Conservation (phyloP, 2,113 vertebrate genomes). For the Reinhardtius hippoglossoides region DNA sequence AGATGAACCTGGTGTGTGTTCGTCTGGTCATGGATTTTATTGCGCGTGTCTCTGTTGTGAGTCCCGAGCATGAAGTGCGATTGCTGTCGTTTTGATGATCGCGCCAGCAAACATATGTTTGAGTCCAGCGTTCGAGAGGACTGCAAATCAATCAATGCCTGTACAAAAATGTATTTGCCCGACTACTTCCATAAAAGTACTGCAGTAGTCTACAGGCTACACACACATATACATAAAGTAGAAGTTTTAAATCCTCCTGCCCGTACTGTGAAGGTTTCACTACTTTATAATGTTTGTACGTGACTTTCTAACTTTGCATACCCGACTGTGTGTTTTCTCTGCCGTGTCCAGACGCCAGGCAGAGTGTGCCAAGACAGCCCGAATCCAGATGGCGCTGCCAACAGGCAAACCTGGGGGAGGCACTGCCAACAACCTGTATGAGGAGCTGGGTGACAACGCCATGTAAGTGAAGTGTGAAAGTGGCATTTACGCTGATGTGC, state of each 20-base stretch:
- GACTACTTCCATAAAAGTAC: no score
- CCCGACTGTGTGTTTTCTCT: slow-evolving; percentile 11
- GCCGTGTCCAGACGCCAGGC: slow-evolving; percentile 88
- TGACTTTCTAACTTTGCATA: slow-evolving; percentile 18
- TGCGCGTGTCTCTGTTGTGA: no score
- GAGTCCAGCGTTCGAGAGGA: no score
- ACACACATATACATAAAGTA: no score
- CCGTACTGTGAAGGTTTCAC: neutral
- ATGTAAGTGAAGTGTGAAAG: slow-evolving; percentile 88
- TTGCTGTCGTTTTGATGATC: no score
- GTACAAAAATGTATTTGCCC: no score
- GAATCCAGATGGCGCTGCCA: slow-evolving; percentile 94
- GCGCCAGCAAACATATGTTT: no score
- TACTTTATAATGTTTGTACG: slow-evolving; percentile 5
- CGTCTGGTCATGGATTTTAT: no score
- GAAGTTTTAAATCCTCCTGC: neutral
- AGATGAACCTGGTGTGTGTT: no score
- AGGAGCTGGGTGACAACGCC: slow-evolving; percentile 93
- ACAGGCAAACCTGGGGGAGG: slow-evolving; percentile 88
- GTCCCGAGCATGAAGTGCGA: no score
- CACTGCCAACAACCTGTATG: slow-evolving; percentile 91
- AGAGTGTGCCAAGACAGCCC: slow-evolving; percentile 95
- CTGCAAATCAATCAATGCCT: no score
- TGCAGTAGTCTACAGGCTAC: no score
- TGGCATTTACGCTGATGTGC: slow-evolving; percentile 37